phyloP scores from a whole-genome alignment of 1,140 invertebrate species.

The Zaprionus gabonicus region DNA sequence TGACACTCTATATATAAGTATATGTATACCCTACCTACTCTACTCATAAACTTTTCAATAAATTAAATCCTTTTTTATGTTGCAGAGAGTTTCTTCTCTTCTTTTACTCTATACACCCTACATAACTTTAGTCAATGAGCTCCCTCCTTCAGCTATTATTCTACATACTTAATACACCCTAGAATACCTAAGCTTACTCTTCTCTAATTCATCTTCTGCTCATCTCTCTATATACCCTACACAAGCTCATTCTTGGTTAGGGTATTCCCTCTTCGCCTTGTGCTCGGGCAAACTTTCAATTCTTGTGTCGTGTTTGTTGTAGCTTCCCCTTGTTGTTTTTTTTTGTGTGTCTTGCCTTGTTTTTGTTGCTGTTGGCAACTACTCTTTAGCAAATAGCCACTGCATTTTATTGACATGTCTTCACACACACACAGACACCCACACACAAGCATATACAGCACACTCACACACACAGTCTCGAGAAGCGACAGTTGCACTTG shows the following conservation, averaged over 20 bases:
- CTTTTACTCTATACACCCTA: too few relatives aligned
- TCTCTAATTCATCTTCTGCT: too few relatives aligned
- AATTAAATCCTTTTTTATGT: too few relatives aligned
- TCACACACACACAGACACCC: not conserved
- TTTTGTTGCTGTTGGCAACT: conserved; percentile 40
- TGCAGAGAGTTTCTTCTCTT: too few relatives aligned
- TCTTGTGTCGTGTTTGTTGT: conserved; percentile 30
- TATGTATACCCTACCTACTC: too few relatives aligned
- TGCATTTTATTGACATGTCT: conserved; percentile 41
- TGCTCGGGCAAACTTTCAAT: not conserved
- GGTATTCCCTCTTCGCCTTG: not conserved
- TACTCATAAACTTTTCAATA: too few relatives aligned
- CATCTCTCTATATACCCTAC: not conserved
- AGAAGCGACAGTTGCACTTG: not conserved
- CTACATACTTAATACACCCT: too few relatives aligned
- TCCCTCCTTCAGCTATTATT: too few relatives aligned
- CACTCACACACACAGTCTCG: not conserved
- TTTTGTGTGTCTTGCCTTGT: conserved; percentile 23
- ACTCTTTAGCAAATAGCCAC: conserved; percentile 32
- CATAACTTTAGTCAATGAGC: too few relatives aligned
- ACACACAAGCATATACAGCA: not conserved
- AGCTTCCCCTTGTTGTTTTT: conserved; percentile 31
- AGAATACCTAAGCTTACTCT: too few relatives aligned
- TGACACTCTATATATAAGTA: too few relatives aligned
- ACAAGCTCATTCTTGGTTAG: not conserved